Conservation (phyloP, 92 coral and sea anemone species). For the Porites cylindrica region DNA sequence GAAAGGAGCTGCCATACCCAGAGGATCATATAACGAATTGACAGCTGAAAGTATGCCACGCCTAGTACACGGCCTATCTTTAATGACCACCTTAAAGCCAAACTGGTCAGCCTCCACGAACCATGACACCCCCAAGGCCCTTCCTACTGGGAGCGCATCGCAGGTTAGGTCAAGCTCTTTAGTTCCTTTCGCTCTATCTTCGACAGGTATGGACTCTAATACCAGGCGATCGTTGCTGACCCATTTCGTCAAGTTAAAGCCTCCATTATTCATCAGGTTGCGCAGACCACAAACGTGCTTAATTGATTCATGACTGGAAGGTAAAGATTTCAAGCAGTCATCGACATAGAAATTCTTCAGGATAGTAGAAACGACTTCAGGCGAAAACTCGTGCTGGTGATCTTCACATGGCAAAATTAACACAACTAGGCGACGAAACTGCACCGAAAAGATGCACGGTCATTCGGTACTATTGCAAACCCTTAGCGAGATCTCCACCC, state of each 20-base stretch:
- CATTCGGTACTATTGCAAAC: conserved; percentile 52
- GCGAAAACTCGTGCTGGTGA: too few relatives aligned
- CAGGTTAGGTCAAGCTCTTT: conserved; percentile 41
- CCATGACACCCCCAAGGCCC: conserved; percentile 57
- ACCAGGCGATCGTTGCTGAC: conserved; percentile 29
- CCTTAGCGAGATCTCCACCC: conserved; percentile 39
- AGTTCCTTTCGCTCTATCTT: conserved; percentile 47
- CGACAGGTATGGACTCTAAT: conserved; percentile 47
- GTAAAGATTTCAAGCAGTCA: conserved; percentile 57
- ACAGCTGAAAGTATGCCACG: background rate
- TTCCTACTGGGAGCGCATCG: conserved; percentile 39
- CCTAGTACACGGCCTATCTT: too few relatives aligned
- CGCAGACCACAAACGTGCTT: conserved; percentile 35
- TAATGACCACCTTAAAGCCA: too few relatives aligned
- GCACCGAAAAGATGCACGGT: conserved; percentile 65
- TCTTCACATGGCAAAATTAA: conserved; percentile 40
- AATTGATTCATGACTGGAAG: conserved; percentile 36
- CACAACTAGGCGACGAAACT: conserved; percentile 55
- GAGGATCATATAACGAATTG: conserved; percentile 22
- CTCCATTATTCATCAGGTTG: background rate
- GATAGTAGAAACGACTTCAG: too few relatives aligned
- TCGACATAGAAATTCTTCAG: conserved; percentile 55
- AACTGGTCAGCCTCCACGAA: conserved; percentile 45
- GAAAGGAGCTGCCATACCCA: conserved; percentile 1
- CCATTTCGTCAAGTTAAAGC: too few relatives aligned